These are phyloP conservation scores for Bibio marci DNA, from an alignment of 2,888 invertebrate genomes.

Conservation along the genomic window DNA sequence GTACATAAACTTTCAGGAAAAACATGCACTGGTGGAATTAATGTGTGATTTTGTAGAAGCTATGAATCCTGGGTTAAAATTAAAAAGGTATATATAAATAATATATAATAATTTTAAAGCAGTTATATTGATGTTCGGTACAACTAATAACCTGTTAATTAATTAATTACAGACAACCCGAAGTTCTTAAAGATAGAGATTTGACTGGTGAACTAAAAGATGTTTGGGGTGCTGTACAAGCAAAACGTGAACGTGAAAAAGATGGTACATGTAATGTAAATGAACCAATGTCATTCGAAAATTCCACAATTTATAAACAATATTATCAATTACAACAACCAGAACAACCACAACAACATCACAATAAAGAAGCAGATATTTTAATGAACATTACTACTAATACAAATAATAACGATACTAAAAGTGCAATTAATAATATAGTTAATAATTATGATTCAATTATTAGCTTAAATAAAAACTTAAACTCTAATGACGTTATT, in stretches of 20 bases:
- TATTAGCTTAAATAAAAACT: too few relatives aligned
- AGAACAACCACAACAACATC: constrained; percentile 1
- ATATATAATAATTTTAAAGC: constrained; percentile 9
- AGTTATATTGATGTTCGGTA: neutral
- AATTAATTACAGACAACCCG: constrained; percentile 25
- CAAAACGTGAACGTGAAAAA: constrained; percentile 34
- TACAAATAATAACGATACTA: too few relatives aligned
- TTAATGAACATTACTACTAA: too few relatives aligned
- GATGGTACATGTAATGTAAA: neutral
- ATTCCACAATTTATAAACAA: constrained; percentile 10
- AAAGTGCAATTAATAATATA: too few relatives aligned
- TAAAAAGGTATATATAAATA: constrained; percentile 31
- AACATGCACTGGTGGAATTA: constrained; percentile 46
- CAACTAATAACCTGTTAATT: neutral
- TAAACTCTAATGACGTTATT: too few relatives aligned
- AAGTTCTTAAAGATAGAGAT: constrained; percentile 48
- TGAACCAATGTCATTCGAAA: constrained; percentile 8
- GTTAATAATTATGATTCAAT: too few relatives aligned
- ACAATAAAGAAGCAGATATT: neutral
- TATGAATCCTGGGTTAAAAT: constrained; percentile 46
- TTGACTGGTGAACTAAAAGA: constrained; percentile 55
- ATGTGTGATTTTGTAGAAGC: constrained; percentile 56
- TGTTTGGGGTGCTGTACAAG: constrained; percentile 54
- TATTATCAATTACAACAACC: constrained; percentile 1
- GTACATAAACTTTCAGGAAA: constrained; percentile 31